phyloP scores from a whole-genome alignment of 2,797 vertebrate species.

The Halcyon chelicuti region DNA sequence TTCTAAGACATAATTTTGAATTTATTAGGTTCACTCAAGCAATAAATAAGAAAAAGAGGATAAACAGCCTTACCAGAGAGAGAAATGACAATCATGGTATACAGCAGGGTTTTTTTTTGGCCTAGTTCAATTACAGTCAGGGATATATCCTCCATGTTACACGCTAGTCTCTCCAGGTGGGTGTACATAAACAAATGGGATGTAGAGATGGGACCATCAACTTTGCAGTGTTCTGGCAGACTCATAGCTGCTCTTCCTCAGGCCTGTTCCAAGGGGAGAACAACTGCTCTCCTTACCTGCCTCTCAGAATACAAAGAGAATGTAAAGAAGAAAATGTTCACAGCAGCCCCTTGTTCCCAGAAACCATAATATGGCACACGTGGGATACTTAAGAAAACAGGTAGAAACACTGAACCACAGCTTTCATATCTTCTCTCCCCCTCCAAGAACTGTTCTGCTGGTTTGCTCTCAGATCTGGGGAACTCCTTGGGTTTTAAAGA shows the following conservation, averaged over 20 bases:
- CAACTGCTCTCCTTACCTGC: neutral
- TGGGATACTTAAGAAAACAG: neutral
- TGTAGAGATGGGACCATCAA: neutral
- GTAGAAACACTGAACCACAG: neutral
- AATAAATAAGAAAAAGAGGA: conserved; percentile 24
- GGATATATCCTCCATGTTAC: too few species aligned
- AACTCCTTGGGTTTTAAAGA: neutral
- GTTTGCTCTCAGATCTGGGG: neutral
- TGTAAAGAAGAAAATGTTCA: neutral
- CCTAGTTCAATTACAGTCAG: neutral
- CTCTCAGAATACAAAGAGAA: neutral
- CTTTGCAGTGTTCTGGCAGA: neutral
- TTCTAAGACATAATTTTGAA: conserved; percentile 9
- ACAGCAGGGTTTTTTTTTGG: fast-evolving
- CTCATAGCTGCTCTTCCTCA: neutral
- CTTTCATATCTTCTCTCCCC: neutral
- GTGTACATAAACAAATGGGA: neutral
- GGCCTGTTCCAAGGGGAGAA: neutral
- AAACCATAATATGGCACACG: neutral
- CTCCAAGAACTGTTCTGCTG: neutral
- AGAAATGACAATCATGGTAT: neutral
- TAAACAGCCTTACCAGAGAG: neutral
- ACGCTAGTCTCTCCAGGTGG: neutral
- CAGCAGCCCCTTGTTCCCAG: neutral
- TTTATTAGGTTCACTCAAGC: conserved; percentile 3